Base-by-base conservation (phyloP, 2,797 vertebrate genomes). In the Buceros bicornis region DNA sequence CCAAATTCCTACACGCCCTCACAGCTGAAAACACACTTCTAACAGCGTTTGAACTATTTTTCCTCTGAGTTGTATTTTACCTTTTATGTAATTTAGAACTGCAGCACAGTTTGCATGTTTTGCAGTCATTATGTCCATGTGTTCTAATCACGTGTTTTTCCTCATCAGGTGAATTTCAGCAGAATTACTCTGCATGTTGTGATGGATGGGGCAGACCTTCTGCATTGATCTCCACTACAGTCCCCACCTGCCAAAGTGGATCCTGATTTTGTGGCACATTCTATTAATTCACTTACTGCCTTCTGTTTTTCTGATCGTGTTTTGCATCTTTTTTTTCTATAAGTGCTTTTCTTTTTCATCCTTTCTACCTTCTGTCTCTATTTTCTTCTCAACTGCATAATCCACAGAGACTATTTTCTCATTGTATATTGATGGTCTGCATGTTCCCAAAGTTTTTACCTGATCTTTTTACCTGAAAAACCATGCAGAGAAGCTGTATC, bases 341-440 rank as follows among this genome's bases (percentile, higher is more conserved):
- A 80, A 92, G 31, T 82, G 71, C 26, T 67, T 45, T 84, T 61
- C 29, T 76, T 66, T 76, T 79, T 47, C 26, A 26, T 87, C 11
- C 18, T 88, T 91, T 89, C 61, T 61, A 67, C 26, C 13, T 78
- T 31, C 22, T 73, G 7, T 53, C 81, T 83, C 71, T 40, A 67
- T 82, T 91, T 91, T 92, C 67, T 85, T 87, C 42, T 56, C 71
- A 70, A n/a, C n/a, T 76, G 6, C 47, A 50, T 82, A 85, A 82
- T 80, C 51, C 80, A 73, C 50, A 72, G 35, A 61, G 31, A 82
- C 22, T 62, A 83, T 61, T 82, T 89, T 82, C 79, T 96, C 82
- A 92, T 96, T 94, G 87, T 86, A 61, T 91, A 95, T 92, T 96
- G 93, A 94, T 91, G 37, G 9, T 1, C 48, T 90, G 35, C 8